Evolutionary conservation across 2,113 vertebrate species (phyloP).

Genomic region (Aegithalos caudatus): DNA sequence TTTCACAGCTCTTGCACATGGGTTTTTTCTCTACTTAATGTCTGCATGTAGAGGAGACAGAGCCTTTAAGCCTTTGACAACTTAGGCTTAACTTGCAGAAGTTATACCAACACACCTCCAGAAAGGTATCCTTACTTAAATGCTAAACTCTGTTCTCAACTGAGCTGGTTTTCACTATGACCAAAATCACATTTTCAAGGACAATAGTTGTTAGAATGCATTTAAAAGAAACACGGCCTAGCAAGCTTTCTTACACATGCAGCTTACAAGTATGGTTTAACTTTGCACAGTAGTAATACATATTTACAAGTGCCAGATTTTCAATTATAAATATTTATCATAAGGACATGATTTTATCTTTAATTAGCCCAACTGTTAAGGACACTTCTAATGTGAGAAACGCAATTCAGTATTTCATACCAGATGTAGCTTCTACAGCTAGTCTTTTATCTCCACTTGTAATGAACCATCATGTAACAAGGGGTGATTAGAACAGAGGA

Average conservation of each 20-base stretch:
- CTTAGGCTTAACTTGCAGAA: not conserved
- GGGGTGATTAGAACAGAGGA: not conserved
- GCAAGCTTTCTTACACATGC: not conserved
- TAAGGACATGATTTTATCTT: slow-evolving; percentile 74
- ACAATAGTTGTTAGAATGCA: not conserved
- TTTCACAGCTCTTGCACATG: not conserved
- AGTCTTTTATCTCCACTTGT: slow-evolving; percentile 60
- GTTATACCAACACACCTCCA: not conserved
- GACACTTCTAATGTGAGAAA: slow-evolving; percentile 77
- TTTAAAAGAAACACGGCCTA: not conserved
- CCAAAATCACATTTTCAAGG: not conserved
- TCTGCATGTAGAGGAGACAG: not conserved
- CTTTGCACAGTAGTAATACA: not conserved
- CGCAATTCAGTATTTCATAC: slow-evolving; percentile 56
- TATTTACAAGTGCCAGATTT: slow-evolving; percentile 67
- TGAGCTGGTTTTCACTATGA: not conserved
- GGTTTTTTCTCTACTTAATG: not conserved
- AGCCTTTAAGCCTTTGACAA: not conserved
- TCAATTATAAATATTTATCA: slow-evolving; percentile 79
- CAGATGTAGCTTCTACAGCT: slow-evolving; percentile 69
- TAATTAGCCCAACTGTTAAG: slow-evolving; percentile 79
- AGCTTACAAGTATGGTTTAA: slow-evolving; percentile 20
- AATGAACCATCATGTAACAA: slow-evolving; percentile 15
- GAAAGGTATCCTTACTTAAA: not conserved
- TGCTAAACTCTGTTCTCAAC: not conserved